Evolutionary conservation across 2,113 vertebrate species (phyloP).

Genomic region (Brachionichthys hirsutus): DNA sequence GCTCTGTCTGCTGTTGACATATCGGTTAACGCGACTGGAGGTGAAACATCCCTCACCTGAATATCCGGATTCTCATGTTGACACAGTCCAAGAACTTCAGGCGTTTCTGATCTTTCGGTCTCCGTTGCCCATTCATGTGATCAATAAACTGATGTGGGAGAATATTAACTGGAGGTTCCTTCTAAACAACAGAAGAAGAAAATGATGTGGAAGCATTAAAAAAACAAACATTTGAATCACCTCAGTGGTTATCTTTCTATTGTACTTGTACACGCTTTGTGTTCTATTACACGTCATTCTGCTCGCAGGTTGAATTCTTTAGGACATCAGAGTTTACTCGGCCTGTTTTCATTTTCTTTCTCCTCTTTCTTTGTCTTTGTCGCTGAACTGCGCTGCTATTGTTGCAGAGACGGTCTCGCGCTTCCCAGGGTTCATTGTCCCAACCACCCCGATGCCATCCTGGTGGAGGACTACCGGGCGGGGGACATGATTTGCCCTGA

Average conservation of each 20-base stretch:
- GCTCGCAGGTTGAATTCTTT: too few relatives aligned
- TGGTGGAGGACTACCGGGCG: conserved; percentile 98
- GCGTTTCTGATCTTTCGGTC: background rate
- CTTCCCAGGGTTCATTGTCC: conserved; percentile 94
- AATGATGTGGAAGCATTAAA: background rate
- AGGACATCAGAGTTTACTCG: too few relatives aligned
- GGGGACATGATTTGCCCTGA: conserved; percentile 99
- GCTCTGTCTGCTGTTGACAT: too few relatives aligned
- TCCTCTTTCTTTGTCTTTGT: background rate
- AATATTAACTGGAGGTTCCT: background rate
- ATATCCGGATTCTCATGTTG: too few relatives aligned
- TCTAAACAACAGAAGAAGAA: background rate
- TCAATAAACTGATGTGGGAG: background rate
- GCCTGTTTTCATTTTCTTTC: too few relatives aligned
- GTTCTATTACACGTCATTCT: too few relatives aligned
- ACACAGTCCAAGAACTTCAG: too few relatives aligned
- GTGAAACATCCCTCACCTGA: too few relatives aligned
- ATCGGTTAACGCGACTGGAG: too few relatives aligned
- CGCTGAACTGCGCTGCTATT: background rate
- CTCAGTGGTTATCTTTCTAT: too few relatives aligned
- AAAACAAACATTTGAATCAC: background rate
- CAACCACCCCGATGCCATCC: conserved; percentile 92
- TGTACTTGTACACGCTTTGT: too few relatives aligned
- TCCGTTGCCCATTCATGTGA: background rate
- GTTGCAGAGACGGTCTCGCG: conserved; percentile 85